Evolutionary conservation across 2,888 invertebrate genomes (phyloP).

Genomic region (Acleris laterana): DNA sequence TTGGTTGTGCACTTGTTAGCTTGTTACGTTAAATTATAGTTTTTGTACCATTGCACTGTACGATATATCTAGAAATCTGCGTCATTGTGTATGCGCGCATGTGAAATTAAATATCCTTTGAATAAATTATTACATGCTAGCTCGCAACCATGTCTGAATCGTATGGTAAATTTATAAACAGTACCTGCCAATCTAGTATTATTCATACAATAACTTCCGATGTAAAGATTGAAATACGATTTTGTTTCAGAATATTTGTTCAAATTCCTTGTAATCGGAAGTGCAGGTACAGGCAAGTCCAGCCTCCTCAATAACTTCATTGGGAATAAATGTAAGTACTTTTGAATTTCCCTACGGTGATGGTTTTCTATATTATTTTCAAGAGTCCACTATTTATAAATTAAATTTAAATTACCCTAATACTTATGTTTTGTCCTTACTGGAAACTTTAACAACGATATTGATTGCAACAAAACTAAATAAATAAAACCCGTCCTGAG

Average conservation of each 20-base stretch:
- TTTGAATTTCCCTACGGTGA: not conserved
- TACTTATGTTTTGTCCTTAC: too few species aligned
- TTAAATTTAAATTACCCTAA: too few species aligned
- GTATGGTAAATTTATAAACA: not conserved
- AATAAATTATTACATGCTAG: not conserved
- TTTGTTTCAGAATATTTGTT: conserved; percentile 90
- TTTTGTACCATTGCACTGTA: too few species aligned
- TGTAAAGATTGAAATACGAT: not conserved
- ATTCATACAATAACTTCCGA: too few species aligned
- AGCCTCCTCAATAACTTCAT: conserved; percentile 93
- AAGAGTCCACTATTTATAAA: too few species aligned
- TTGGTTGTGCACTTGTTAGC: too few species aligned
- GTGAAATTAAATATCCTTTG: not conserved
- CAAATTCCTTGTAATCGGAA: conserved; percentile 93
- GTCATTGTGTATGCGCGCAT: too few species aligned
- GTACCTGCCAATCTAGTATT: not conserved
- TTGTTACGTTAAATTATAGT: too few species aligned
- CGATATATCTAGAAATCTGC: too few species aligned
- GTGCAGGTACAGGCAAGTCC: conserved; percentile 93
- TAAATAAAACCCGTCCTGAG: too few species aligned
- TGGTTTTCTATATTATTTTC: not conserved
- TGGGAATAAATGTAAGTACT: conserved; percentile 91
- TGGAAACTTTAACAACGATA: too few species aligned
- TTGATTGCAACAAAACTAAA: too few species aligned
- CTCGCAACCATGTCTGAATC: not conserved